Conservation (phyloP, 2,797 vertebrate species). For the Betta splendens region DNA sequence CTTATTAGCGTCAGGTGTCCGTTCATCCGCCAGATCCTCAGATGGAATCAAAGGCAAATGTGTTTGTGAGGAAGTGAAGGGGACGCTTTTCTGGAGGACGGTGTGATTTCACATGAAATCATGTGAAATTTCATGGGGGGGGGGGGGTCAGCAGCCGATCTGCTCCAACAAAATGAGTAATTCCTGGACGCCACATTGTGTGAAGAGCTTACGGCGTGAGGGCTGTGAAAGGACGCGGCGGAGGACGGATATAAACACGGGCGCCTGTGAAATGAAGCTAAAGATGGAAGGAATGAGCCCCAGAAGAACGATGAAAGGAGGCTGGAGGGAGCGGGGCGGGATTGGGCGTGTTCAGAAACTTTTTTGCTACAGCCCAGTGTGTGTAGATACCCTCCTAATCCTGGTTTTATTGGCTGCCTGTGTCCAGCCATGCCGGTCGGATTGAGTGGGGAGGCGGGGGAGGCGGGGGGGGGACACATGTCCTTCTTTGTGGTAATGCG, state of each 20-base stretch:
- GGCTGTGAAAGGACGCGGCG: slow-evolving; percentile 73
- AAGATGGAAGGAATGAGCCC: slow-evolving; percentile 67
- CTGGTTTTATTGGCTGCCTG: slow-evolving; percentile 89
- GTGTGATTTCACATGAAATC: slow-evolving; percentile 36
- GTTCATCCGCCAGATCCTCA: slow-evolving; percentile 28
- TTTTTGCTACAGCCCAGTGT: slow-evolving; percentile 80
- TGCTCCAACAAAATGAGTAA: slow-evolving; percentile 80
- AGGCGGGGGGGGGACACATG: slow-evolving; percentile 87
- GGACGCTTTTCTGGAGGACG: slow-evolving; percentile 17
- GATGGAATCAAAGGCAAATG: slow-evolving; percentile 15
- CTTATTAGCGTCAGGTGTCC: slow-evolving; percentile 14
- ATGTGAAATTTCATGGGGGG: slow-evolving; percentile 44
- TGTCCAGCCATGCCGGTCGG: slow-evolving; percentile 83
- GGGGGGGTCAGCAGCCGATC: slow-evolving; percentile 61
- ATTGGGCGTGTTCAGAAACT: slow-evolving; percentile 82
- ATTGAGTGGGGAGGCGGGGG: slow-evolving; percentile 80
- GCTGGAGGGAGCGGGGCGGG: slow-evolving; percentile 76
- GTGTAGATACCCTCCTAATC: slow-evolving; percentile 86
- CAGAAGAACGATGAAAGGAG: slow-evolving; percentile 71
- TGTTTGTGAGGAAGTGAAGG: slow-evolving; percentile 12
- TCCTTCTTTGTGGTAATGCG: slow-evolving; percentile 89
- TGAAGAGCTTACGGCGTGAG: slow-evolving; percentile 72
- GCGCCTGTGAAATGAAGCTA: slow-evolving; percentile 69
- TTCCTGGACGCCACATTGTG: slow-evolving; percentile 82
- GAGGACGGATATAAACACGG: slow-evolving; percentile 74